phyloP scores from a whole-genome alignment of 2,888 invertebrate genomes.

The Drosophila lutescens region DNA sequence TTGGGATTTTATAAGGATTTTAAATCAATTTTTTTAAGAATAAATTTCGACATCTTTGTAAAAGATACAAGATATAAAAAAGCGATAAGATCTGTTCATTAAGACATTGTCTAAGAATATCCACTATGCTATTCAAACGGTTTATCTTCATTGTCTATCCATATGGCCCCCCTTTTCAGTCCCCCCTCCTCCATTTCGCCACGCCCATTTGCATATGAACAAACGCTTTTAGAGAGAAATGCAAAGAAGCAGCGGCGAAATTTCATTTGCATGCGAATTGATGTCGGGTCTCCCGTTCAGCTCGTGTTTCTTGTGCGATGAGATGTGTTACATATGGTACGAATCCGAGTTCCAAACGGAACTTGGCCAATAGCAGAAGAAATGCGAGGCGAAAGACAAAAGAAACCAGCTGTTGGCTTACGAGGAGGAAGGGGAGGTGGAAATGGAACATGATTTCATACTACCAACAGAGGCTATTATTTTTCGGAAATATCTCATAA shows the following conservation, averaged over 20 bases:
- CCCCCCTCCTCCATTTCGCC: neutral
- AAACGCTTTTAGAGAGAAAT: slow-evolving; percentile 35
- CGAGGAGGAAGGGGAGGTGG: neutral
- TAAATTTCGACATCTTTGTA: too few species aligned
- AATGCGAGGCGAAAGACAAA: slow-evolving; percentile 17
- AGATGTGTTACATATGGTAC: slow-evolving; percentile 31
- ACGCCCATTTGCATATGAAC: slow-evolving; percentile 41
- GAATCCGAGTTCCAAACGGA: slow-evolving; percentile 30
- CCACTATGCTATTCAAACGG: slow-evolving; percentile 16
- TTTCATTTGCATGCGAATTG: slow-evolving; percentile 43
- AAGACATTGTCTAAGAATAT: neutral
- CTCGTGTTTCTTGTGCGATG: slow-evolving; percentile 18
- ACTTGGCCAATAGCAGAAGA: slow-evolving; percentile 33
- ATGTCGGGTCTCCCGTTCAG: slow-evolving; percentile 22
- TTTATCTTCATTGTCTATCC: slow-evolving; percentile 19
- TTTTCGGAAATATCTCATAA: slow-evolving; percentile 1
- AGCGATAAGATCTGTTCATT: neutral
- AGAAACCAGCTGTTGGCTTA: slow-evolving; percentile 22
- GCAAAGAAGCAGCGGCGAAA: slow-evolving; percentile 31
- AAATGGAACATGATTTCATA: slow-evolving; percentile 18
- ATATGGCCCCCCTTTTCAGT: neutral
- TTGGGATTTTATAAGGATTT: too few species aligned
- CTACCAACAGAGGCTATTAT: neutral
- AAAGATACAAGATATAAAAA: neutral
- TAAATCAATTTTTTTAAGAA: too few species aligned